These are phyloP conservation scores for Tachuris rubrigastra DNA, from an alignment of 2,113 vertebrate species.

Conservation along the genomic window DNA sequence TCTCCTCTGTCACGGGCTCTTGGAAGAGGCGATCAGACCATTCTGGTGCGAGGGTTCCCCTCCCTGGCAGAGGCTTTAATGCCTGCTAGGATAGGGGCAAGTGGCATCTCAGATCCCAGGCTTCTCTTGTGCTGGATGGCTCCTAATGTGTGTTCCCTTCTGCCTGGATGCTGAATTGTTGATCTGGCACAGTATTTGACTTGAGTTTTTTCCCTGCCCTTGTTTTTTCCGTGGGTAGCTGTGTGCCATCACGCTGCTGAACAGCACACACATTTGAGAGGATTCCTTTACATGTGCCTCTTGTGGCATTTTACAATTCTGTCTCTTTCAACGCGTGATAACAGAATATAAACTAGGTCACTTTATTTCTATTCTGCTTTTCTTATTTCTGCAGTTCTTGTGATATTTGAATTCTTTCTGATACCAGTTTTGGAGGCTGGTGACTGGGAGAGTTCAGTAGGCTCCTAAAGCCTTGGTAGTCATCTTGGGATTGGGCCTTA, in stretches of 20 bases:
- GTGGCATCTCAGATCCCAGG: not conserved
- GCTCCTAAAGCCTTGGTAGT: not conserved
- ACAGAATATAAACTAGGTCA: slow-evolving; percentile 40
- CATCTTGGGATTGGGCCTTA: not conserved
- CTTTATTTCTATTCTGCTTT: slow-evolving; percentile 2
- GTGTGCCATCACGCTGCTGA: not conserved
- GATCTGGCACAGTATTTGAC: not conserved
- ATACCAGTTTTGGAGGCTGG: not conserved
- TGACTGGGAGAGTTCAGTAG: not conserved
- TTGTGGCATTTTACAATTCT: not conserved
- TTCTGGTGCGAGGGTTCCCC: not conserved
- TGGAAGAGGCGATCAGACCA: fast-evolving
- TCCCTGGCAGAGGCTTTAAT: not conserved
- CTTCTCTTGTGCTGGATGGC: not conserved
- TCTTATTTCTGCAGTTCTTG: not conserved
- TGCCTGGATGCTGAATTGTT: not conserved
- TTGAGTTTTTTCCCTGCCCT: not conserved
- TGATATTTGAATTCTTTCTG: slow-evolving; percentile 5
- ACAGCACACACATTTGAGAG: not conserved
- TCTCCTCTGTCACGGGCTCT: not conserved
- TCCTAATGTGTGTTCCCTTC: not conserved
- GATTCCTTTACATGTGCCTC: not conserved
- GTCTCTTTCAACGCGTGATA: not conserved
- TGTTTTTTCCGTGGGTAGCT: not conserved
- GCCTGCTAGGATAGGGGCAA: not conserved